phyloP scores from a whole-genome alignment of 2,888 invertebrate genomes.

The Cephus runcator region DNA sequence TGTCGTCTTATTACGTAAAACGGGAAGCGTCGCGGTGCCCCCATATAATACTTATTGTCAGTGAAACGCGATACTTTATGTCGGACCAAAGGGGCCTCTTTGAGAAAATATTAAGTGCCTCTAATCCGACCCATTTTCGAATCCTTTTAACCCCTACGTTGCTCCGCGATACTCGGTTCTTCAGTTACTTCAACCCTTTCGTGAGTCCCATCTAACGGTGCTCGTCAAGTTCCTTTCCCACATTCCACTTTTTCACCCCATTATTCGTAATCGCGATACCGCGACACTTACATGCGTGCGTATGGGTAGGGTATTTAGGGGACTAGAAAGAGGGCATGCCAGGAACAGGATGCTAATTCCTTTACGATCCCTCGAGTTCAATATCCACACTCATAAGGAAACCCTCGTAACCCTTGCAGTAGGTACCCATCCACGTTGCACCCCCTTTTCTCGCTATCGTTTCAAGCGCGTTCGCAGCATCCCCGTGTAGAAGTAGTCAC shows the following conservation, averaged over 20 bases:
- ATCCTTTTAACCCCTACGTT: constrained; percentile 6
- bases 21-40: constrained; percentile 1
- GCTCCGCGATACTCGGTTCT: background rate
- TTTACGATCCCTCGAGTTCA: background rate
- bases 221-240: constrained; percentile 53
- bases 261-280: background rate
- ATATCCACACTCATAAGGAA: background rate
- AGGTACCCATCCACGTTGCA: background rate
- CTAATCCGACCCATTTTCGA: constrained; percentile 56
- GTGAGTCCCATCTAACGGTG: constrained; percentile 9
- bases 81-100: constrained; percentile 47
- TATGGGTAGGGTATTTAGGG: background rate
- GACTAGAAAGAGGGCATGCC: background rate
- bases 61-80: constrained; percentile 55
- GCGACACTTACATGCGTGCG: background rate
- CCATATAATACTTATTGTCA: constrained; percentile 25
- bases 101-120: constrained; percentile 47
- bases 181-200: constrained; percentile 55
- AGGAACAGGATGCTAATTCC: background rate
- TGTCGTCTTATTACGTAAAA: constrained; percentile 12
- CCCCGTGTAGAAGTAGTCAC: background rate
- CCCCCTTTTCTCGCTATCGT: background rate
- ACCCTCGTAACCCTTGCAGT: background rate
- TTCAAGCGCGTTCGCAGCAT: background rate
- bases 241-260: constrained; percentile 52